Conservation (phyloP, 2,113 vertebrate genomes). For the Ammospiza nelsoni region DNA sequence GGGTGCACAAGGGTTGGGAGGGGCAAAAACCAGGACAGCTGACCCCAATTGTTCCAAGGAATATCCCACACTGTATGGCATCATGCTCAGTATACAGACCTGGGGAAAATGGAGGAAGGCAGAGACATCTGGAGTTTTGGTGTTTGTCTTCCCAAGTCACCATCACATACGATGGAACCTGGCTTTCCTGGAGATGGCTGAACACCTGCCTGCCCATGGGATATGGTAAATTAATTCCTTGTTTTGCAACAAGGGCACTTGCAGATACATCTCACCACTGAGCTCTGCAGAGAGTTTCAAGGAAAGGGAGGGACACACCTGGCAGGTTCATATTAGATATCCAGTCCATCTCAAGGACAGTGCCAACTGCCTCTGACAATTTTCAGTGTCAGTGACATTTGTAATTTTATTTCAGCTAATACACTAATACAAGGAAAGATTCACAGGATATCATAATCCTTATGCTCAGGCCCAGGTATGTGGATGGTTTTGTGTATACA, state of each 20-base stretch:
- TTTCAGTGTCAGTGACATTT: not conserved
- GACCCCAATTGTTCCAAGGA: fast-evolving
- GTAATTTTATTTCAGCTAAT: not conserved
- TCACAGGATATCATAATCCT: not conserved
- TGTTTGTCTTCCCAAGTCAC: not conserved
- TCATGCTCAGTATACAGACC: not conserved
- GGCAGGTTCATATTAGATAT: not conserved
- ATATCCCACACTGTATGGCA: not conserved
- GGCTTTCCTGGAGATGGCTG: not conserved
- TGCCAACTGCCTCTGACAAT: not conserved
- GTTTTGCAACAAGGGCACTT: not conserved
- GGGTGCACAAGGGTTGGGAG: not conserved
- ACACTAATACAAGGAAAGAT: not conserved
- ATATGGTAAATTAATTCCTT: not conserved
- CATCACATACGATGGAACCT: fast-evolving
- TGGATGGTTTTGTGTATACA: not conserved
- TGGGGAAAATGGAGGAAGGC: not conserved
- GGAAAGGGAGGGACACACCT: not conserved
- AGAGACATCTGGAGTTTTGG: not conserved
- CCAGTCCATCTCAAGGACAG: not conserved
- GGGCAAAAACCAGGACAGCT: not conserved
- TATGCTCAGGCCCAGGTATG: not conserved
- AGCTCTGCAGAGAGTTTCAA: not conserved
- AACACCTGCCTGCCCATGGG: not conserved
- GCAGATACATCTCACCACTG: not conserved